A percentile compares a stretch with the other conserved stretches of the same genome.
phyloP scores from a whole-genome alignment of 2,113 vertebrate genomes.

The Poeciliopsis turrubarensis region DNA sequence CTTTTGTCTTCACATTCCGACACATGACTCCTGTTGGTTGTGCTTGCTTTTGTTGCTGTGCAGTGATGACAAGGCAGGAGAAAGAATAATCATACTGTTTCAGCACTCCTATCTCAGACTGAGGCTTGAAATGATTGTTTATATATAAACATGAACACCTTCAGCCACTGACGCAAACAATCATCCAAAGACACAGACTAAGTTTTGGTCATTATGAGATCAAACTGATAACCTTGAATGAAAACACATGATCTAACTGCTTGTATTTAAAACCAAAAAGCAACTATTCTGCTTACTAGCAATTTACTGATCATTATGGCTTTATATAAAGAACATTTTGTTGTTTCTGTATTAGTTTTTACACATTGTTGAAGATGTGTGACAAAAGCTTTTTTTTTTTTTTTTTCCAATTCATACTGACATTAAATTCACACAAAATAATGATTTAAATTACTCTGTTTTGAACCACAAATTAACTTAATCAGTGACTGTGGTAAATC shows the following conservation, averaged over 20 bases:
- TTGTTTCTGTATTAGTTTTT: too few species aligned
- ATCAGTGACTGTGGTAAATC: too few species aligned
- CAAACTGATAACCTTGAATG: not conserved
- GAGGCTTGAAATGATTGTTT: constrained; percentile 32
- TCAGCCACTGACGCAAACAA: not conserved
- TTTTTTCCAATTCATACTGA: too few species aligned
- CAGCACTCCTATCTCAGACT: constrained; percentile 22
- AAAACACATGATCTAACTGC: not conserved
- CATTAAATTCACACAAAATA: too few species aligned
- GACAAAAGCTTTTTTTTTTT: too few species aligned
- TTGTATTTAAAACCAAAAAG: not conserved
- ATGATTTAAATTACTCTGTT: too few species aligned
- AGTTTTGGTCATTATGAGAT: not conserved
- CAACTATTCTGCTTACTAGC: not conserved
- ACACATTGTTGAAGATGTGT: too few species aligned
- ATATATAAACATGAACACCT: constrained; percentile 26
- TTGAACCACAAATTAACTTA: too few species aligned
- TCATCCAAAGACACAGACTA: not conserved
- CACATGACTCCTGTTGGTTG: constrained; percentile 30
- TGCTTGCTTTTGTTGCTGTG: constrained; percentile 21
- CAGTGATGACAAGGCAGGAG: constrained; percentile 42
- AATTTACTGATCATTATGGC: too few species aligned
- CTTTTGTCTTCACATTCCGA: constrained; percentile 60
- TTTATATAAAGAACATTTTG: too few species aligned
- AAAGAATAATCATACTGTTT: constrained; percentile 53